Conservation (phyloP, 2,113 vertebrate genomes). For the Brachypodius melanocephalos region DNA sequence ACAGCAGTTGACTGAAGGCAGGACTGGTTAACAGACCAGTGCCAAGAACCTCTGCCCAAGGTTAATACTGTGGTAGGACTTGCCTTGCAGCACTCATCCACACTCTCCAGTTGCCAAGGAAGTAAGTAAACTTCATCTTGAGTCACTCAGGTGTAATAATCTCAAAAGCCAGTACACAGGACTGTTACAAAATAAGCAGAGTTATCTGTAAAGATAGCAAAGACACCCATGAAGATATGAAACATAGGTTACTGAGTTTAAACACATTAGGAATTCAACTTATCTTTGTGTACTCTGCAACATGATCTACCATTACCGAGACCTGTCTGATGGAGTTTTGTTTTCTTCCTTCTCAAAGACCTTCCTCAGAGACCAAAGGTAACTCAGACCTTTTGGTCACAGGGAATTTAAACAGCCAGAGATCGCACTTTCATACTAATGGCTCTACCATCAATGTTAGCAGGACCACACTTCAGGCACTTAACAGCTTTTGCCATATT, state of each 20-base stretch:
- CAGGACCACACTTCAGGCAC: background rate
- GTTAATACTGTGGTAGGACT: background rate
- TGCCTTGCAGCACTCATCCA: background rate
- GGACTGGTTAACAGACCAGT: background rate
- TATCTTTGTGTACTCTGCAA: background rate
- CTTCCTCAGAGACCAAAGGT: background rate
- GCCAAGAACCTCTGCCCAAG: background rate
- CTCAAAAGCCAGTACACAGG: background rate
- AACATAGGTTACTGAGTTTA: background rate
- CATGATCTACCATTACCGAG: fast-evolving
- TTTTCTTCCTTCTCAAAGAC: background rate
- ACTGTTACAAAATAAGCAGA: background rate
- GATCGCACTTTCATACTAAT: background rate
- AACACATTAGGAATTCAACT: background rate
- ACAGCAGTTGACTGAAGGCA: background rate
- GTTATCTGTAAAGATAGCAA: background rate
- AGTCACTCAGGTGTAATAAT: background rate
- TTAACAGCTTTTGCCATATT: background rate
- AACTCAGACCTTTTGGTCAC: background rate
- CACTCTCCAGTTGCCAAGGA: conserved; percentile 19
- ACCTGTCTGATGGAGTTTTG: fast-evolving
- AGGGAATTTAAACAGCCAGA: background rate
- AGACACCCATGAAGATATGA: background rate
- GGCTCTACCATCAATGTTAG: background rate
- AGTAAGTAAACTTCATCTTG: conserved; percentile 52